phyloP scores from a whole-genome alignment of 2,113 vertebrate genomes.

The Gavialis gangeticus region DNA sequence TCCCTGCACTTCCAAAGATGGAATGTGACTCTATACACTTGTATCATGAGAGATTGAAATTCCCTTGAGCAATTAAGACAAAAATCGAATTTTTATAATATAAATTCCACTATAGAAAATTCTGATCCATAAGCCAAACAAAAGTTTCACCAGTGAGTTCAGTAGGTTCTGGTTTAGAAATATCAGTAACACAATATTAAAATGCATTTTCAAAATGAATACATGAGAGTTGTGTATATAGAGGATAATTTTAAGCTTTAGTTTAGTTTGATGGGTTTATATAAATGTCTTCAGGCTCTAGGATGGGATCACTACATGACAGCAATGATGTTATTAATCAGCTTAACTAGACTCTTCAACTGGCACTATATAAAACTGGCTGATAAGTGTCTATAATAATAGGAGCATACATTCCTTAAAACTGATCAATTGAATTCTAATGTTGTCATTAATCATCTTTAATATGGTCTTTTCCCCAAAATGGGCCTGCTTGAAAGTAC shows the following conservation, averaged over 20 bases:
- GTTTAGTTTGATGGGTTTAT: neutral
- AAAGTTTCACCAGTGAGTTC: neutral
- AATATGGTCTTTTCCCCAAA: neutral
- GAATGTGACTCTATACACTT: neutral
- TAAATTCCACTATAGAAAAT: neutral
- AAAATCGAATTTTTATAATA: rapidly evolving
- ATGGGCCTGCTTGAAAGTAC: neutral
- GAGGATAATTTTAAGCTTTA: neutral
- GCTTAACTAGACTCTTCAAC: slow-evolving; percentile 31
- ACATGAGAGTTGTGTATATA: rapidly evolving
- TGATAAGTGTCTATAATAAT: slow-evolving; percentile 25
- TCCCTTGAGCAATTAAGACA: neutral
- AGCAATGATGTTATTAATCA: slow-evolving; percentile 2
- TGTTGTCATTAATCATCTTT: slow-evolving; percentile 40
- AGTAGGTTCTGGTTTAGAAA: neutral
- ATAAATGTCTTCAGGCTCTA: neutral
- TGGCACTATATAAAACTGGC: neutral
- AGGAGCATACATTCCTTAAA: slow-evolving; percentile 30
- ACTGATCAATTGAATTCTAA: slow-evolving; percentile 32
- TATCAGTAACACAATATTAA: neutral
- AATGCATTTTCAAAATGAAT: neutral
- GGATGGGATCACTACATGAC: neutral
- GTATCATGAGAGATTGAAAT: neutral
- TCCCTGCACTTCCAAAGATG: neutral
- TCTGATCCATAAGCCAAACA: neutral